phyloP scores from a whole-genome alignment of 2,113 vertebrate species.

The Myrmophylax atrothorax region DNA sequence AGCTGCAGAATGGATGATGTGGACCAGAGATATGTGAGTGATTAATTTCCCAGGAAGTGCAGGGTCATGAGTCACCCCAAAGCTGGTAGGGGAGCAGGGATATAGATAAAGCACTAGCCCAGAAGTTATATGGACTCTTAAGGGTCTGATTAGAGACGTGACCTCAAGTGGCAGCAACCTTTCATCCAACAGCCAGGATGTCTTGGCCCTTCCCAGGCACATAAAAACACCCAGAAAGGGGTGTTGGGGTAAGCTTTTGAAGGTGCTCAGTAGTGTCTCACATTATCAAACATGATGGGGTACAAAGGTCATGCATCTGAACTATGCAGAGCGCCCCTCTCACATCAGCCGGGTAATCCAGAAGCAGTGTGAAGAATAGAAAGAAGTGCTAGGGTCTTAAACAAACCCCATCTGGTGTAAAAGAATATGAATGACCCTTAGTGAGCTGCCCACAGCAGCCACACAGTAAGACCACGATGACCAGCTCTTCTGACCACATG shows the following conservation, averaged over 20 bases:
- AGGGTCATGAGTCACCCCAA: background rate
- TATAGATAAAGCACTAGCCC: background rate
- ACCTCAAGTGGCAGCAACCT: background rate
- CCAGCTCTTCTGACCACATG: background rate
- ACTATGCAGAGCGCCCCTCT: background rate
- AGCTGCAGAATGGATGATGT: background rate
- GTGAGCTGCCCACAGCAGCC: background rate
- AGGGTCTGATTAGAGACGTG: background rate
- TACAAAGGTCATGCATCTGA: background rate
- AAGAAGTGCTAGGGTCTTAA: background rate
- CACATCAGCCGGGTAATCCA: background rate
- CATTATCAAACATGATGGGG: background rate
- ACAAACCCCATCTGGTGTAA: background rate
- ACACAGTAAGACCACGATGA: background rate
- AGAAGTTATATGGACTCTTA: background rate
- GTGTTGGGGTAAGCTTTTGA: background rate
- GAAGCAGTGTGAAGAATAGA: background rate
- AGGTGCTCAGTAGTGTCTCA: background rate
- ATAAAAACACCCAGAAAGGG: background rate
- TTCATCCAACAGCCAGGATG: background rate
- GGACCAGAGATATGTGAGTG: background rate
- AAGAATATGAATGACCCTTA: background rate
- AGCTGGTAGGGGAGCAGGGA: background rate
- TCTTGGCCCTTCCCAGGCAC: background rate
- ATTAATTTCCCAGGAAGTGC: background rate